phyloP scores from a whole-genome alignment of 92 coral and sea anemone genomes.

The Umimayanthus chanpuru region DNA sequence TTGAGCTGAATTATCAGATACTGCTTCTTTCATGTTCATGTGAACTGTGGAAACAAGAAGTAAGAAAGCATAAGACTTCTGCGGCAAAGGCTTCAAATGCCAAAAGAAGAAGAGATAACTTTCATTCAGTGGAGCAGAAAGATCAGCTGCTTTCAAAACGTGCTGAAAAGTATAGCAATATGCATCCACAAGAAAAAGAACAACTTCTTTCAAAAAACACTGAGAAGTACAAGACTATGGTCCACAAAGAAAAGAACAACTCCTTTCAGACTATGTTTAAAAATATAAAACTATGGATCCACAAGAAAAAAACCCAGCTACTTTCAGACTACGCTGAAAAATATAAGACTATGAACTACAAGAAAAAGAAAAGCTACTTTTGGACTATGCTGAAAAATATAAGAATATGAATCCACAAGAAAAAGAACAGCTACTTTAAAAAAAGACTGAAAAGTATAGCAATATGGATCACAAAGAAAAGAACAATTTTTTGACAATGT shows the following conservation, averaged over 20 bases:
- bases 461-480: slow-evolving; percentile 5
- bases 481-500: slow-evolving; percentile 12
- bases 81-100: background rate
- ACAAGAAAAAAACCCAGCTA: too few relatives aligned
- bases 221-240: background rate
- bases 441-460: background rate
- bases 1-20: background rate
- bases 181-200: background rate
- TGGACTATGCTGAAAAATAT: slow-evolving; percentile 8
- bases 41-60: slow-evolving; percentile 20
- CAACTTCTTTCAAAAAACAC: background rate
- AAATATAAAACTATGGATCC: too few relatives aligned
- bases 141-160: background rate
- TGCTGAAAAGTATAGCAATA: background rate
- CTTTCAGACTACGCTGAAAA: too few relatives aligned
- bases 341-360: too few relatives aligned
- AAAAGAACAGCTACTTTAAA: background rate
- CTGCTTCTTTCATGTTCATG: slow-evolving; percentile 28
- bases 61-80: slow-evolving; percentile 19
- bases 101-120: background rate
- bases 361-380: too few relatives aligned
- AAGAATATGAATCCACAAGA: slow-evolving; percentile 1
- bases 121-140: background rate
- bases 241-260: background rate
- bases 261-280: too few relatives aligned